These are phyloP conservation scores for Nycticryphes semicollaris DNA, from an alignment of 2,113 vertebrate genomes.

Conservation along the genomic window DNA sequence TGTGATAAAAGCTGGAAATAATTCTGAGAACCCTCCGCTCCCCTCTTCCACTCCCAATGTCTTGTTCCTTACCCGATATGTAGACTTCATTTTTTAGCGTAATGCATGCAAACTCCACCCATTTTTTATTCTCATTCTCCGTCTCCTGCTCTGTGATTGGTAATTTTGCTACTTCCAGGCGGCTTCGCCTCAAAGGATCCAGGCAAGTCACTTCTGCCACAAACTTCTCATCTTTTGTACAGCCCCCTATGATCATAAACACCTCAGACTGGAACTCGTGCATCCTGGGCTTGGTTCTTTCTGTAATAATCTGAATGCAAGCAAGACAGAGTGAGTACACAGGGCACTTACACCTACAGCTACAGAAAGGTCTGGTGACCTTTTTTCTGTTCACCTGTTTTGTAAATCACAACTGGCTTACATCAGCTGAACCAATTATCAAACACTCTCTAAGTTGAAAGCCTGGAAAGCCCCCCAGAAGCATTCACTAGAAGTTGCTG, in stretches of 20 bases:
- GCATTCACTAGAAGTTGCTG: not conserved
- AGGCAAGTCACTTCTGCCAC: constrained; percentile 94
- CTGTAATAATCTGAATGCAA: constrained; percentile 87
- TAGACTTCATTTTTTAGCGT: constrained; percentile 96
- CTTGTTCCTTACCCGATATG: constrained; percentile 87
- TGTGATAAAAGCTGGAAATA: not conserved
- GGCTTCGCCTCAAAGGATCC: constrained; percentile 93
- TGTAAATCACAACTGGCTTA: not conserved
- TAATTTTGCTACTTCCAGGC: constrained; percentile 94
- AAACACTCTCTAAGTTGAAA: not conserved
- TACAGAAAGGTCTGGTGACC: not conserved
- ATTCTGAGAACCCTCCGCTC: not conserved
- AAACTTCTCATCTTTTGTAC: constrained; percentile 95
- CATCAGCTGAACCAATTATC: not conserved
- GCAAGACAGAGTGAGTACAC: constrained; percentile 1
- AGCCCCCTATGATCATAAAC: constrained; percentile 96
- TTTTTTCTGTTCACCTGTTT: not conserved
- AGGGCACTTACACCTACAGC: not conserved
- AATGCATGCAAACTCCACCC: constrained; percentile 97
- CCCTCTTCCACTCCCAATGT: not conserved
- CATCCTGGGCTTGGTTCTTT: constrained; percentile 93
- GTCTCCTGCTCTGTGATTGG: constrained; percentile 87
- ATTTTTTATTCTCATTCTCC: constrained; percentile 90
- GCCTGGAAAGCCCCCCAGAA: not conserved
- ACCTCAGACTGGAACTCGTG: constrained; percentile 94